A percentile compares a stretch with the other conserved stretches of the same genome.
These are phyloP conservation scores for Drosophila nigritarsus DNA, from an alignment of 2,888 invertebrate genomes.

Conservation along the genomic window DNA sequence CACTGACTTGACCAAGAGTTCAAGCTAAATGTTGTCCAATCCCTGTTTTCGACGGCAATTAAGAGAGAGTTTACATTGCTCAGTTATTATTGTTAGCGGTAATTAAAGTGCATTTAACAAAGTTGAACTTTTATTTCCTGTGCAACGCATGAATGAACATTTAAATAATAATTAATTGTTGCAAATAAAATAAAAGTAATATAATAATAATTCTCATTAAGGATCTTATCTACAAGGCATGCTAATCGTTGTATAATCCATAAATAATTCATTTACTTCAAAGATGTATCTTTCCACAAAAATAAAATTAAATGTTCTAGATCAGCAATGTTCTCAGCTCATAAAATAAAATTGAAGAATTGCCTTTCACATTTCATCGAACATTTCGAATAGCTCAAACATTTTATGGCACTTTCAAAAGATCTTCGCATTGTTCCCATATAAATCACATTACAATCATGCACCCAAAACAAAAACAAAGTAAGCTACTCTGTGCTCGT, in stretches of 20 bases:
- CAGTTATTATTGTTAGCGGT: conserved; percentile 21
- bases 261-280: not conserved
- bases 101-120: conserved; percentile 43
- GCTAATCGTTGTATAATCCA: not conserved
- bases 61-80: conserved; percentile 41
- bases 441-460: conserved; percentile 64
- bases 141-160: not conserved
- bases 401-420: conserved; percentile 70
- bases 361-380: conserved; percentile 68
- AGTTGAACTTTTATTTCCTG: conserved; percentile 23
- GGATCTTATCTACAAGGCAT: not conserved
- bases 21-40: conserved; percentile 37
- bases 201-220: not conserved
- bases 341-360: conserved; percentile 73
- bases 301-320: conserved; percentile 9
- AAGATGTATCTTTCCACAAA: not conserved
- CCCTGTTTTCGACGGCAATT: conserved; percentile 46
- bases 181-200: not conserved
- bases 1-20: conserved; percentile 36
- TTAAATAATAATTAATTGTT: not conserved
- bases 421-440: conserved; percentile 62
- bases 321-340: conserved; percentile 55
- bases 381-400: conserved; percentile 62
- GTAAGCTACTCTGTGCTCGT: conserved; percentile 30
- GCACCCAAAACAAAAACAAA: conserved; percentile 16